A percentile compares a stretch with the other conserved stretches of the same genome.
These are phyloP conservation scores for Porphyrio hochstetteri DNA, from an alignment of 2,113 vertebrate genomes.

Conservation along the genomic window DNA sequence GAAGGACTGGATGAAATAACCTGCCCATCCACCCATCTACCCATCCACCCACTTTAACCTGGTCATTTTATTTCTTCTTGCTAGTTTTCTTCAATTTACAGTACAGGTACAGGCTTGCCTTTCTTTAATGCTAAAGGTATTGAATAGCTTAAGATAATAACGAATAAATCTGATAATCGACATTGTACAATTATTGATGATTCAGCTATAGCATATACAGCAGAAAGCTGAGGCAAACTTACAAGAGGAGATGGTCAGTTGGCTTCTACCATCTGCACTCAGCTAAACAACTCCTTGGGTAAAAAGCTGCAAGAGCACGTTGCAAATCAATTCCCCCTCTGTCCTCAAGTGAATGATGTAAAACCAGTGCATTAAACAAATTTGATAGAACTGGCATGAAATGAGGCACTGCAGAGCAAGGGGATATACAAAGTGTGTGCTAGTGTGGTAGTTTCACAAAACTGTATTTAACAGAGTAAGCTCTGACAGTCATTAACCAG, in stretches of 20 bases:
- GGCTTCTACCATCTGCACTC: not conserved
- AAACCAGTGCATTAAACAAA: not conserved
- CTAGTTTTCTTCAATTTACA: not conserved
- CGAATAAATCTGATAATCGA: not conserved
- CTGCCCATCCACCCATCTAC: not conserved
- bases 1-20: not conserved
- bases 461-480: not conserved
- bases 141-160: not conserved
- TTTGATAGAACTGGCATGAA: not conserved
- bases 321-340: not conserved
- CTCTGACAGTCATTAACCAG: not conserved
- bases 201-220: not conserved
- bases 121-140: not conserved
- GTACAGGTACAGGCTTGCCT: not conserved
- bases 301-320: not conserved
- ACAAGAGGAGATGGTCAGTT: not conserved
- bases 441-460: not conserved
- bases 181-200: not conserved
- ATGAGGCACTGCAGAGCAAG: not conserved
- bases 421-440: not conserved
- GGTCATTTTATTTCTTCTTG: not conserved
- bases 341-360: not conserved
- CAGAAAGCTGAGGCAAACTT: not conserved
- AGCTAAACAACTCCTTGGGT: not conserved
- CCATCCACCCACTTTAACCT: not conserved